phyloP scores from a whole-genome alignment of 2,797 vertebrate genomes.

The Lates japonicus region DNA sequence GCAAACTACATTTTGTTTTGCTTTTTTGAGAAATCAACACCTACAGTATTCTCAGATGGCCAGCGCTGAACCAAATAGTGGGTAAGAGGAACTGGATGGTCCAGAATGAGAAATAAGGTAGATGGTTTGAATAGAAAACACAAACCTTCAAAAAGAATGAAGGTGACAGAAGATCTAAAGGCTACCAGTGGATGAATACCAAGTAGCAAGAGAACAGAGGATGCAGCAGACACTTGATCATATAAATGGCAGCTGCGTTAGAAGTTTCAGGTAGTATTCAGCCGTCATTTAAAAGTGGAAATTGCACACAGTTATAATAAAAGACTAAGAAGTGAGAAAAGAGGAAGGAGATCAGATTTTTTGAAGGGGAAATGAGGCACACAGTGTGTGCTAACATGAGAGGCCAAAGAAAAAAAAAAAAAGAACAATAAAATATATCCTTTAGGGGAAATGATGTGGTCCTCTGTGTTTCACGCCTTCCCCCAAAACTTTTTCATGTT shows the following conservation, averaged over 20 bases:
- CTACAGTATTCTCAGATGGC: conserved; percentile 38
- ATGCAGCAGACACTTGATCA: conserved; percentile 49
- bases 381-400: conserved; percentile 42
- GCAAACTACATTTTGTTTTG: conserved; percentile 21
- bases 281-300: conserved; percentile 56
- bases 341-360: conserved; percentile 31
- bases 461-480: conserved; percentile 41
- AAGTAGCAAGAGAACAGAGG: conserved; percentile 58
- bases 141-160: conserved; percentile 62
- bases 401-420: conserved; percentile 22
- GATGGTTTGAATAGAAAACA: conserved; percentile 62
- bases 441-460: conserved; percentile 58
- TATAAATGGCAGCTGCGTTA: conserved; percentile 41
- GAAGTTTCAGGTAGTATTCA: conserved; percentile 46
- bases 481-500: conserved; percentile 52
- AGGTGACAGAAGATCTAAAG: conserved; percentile 66
- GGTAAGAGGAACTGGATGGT: conserved; percentile 41
- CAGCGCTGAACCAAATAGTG: conserved; percentile 19
- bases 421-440: conserved; percentile 48
- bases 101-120: conserved; percentile 54
- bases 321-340: conserved; percentile 33
- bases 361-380: conserved; percentile 47
- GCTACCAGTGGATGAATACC: conserved; percentile 59
- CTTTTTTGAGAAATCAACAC: conserved; percentile 4
- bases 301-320: conserved; percentile 49